phyloP scores from a whole-genome alignment of 2,888 invertebrate genomes.

The Aricia artaxerxes region DNA sequence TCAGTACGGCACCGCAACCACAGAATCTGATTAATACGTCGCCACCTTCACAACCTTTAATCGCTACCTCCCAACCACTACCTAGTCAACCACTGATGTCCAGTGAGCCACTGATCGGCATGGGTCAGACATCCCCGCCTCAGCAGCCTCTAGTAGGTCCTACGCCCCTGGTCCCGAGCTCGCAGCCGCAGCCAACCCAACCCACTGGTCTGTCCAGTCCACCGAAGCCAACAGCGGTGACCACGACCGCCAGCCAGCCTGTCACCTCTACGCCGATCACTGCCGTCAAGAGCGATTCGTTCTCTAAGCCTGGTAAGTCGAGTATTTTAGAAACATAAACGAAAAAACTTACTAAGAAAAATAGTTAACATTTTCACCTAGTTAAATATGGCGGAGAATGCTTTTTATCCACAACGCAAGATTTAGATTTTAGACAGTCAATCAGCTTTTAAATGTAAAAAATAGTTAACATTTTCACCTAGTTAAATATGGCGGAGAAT shows the following conservation, averaged over 20 bases:
- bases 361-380: too few relatives aligned
- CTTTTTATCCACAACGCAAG: too few relatives aligned
- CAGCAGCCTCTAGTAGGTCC: slow-evolving; percentile 41
- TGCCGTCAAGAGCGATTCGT: slow-evolving; percentile 57
- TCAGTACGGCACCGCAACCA: slow-evolving; percentile 33
- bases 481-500: too few relatives aligned
- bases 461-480: too few relatives aligned
- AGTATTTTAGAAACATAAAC: too few relatives aligned
- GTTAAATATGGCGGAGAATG: too few relatives aligned
- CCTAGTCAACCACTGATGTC: slow-evolving; percentile 36
- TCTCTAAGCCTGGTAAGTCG: slow-evolving; percentile 67
- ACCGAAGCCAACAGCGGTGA: slow-evolving; percentile 55
- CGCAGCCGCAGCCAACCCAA: slow-evolving; percentile 50
- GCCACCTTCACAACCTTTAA: slow-evolving; percentile 40
- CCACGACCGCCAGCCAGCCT: slow-evolving; percentile 55
- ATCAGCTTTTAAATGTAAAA: too few relatives aligned
- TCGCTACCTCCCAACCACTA: slow-evolving; percentile 37
- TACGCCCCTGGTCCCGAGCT: slow-evolving; percentile 41
- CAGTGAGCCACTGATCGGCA: slow-evolving; percentile 39
- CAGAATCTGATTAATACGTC: slow-evolving; percentile 34
- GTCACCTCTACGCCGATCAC: slow-evolving; percentile 70
- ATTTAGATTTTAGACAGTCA: too few relatives aligned
- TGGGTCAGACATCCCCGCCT: slow-evolving; percentile 46
- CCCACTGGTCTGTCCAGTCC: slow-evolving; percentile 56
- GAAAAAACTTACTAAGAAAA: too few relatives aligned